Base-by-base conservation (phyloP, 2,888 invertebrate genomes). In the Ellobium chinense region DNA sequence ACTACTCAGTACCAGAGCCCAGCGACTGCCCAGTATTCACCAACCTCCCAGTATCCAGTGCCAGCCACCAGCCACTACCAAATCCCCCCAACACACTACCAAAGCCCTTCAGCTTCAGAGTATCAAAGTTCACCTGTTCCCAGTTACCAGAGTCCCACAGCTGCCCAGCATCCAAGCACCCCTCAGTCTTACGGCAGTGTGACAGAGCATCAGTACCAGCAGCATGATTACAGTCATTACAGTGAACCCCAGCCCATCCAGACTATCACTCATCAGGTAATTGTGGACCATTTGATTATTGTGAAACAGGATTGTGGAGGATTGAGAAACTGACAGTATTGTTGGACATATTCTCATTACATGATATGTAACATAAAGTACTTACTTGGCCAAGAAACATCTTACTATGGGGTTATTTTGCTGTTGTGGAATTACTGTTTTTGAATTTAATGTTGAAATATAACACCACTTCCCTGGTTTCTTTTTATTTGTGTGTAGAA, bases 201-300 rank as follows among this genome's bases (percentile, higher is more conserved):
- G 27, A 27, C 39, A 21, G 56, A 58, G 18, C 36, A 27, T 31
- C 46, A 29, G 3, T 63, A 62, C n/a, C 54, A 76, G n/a, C 76
- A 76, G 14, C 12, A 7, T 54, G 9, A 4, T 34, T n/a, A 39
- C 58, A 31, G 54, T 60, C 69, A 77, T 29, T 70, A 78, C 37
- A 54, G 18, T 68, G 31, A 69, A 12, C 24, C 62, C 18, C 78
- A 78, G 70, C 69, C 60, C 21, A 70, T 70, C 46, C 70, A 78
- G 36, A 78, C 78, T 21, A 36, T 78, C 29, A 62, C 78, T 21
- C 60, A 37, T 54, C 39, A 62, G 78, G 78, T 78, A 46, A 34
- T n/a, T n/a, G n/a, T n/a, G n/a, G n/a, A n/a, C n/a, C n/a, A n/a
- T n/a, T n/a, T n/a, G n/a, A n/a, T n/a, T n/a, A n/a, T n/a, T n/a